Conservation (phyloP, 64 coral and sea anemone species). For the Platygyra sinensis region DNA sequence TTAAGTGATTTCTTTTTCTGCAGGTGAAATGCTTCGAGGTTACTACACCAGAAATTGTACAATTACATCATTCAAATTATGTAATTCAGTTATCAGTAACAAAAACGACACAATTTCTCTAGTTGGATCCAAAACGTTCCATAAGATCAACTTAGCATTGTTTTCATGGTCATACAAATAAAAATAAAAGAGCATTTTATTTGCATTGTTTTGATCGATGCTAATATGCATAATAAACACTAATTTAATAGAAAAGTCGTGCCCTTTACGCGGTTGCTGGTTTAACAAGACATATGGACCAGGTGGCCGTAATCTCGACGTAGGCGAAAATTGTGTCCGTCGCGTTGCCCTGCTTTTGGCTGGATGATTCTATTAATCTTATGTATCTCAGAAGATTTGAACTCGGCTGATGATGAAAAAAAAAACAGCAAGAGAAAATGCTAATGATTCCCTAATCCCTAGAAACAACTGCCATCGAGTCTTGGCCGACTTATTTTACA, state of each 20-base stretch:
- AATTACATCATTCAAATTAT: background rate
- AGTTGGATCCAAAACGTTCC: background rate
- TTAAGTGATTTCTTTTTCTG: conserved; percentile 10
- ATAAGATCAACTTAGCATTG: background rate
- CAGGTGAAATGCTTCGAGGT: background rate
- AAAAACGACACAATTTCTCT: background rate
- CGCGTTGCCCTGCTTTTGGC: background rate
- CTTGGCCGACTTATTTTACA: background rate
- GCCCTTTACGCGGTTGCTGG: background rate
- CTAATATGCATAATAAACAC: conserved; percentile 31
- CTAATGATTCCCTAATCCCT: background rate
- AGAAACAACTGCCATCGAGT: conserved; percentile 10
- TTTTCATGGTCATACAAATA: conserved; percentile 11
- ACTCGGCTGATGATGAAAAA: background rate
- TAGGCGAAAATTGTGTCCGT: background rate
- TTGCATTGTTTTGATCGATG: conserved; percentile 12
- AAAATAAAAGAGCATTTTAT: conserved; percentile 4
- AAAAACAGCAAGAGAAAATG: background rate
- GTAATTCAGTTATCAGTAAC: background rate
- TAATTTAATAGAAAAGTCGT: background rate
- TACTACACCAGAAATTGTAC: background rate
- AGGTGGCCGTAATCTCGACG: background rate
- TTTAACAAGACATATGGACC: background rate
- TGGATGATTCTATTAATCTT: background rate
- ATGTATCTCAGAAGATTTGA: background rate